phyloP scores from a whole-genome alignment of 2,888 invertebrate genomes.

The Meliscaeva auricollis region DNA sequence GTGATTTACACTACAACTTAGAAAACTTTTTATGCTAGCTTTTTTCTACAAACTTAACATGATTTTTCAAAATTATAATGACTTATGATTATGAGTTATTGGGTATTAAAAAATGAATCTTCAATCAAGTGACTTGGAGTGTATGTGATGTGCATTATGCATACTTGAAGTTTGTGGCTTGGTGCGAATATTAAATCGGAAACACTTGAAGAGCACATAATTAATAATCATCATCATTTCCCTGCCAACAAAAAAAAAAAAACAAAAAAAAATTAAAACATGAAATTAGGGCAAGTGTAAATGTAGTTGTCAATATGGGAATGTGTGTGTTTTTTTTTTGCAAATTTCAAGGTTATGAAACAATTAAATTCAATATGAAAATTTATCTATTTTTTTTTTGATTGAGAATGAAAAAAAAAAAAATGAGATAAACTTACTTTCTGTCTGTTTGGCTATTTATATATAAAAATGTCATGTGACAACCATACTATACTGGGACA shows the following conservation, averaged over 20 bases:
- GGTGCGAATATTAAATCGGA: slow-evolving; percentile 1
- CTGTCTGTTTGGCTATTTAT: no score
- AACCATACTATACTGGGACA: slow-evolving; percentile 7
- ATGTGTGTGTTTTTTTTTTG: background rate
- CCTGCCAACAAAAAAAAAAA: background rate
- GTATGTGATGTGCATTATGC: background rate
- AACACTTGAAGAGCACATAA: slow-evolving; percentile 16
- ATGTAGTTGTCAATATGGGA: background rate
- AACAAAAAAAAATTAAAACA: background rate
- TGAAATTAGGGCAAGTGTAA: background rate
- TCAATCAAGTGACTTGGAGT: background rate
- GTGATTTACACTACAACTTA: no score
- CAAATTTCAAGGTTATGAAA: slow-evolving; percentile 9
- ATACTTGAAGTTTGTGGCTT: background rate
- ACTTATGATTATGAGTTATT: no score
- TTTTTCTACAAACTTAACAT: no score
- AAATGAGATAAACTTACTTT: no score
- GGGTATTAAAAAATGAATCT: background rate
- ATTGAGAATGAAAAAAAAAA: background rate
- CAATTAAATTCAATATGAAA: slow-evolving; percentile 8
- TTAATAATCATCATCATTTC: slow-evolving; percentile 19
- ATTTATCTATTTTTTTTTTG: background rate
- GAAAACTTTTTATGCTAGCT: no score
- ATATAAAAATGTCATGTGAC: slow-evolving; percentile 26
- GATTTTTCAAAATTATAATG: no score